Percentiles rank a stretch among this genome's conserved stretches.
These are phyloP conservation scores for Drosophila yooni DNA, from an alignment of 2,888 invertebrate species.

Conservation along the genomic window DNA sequence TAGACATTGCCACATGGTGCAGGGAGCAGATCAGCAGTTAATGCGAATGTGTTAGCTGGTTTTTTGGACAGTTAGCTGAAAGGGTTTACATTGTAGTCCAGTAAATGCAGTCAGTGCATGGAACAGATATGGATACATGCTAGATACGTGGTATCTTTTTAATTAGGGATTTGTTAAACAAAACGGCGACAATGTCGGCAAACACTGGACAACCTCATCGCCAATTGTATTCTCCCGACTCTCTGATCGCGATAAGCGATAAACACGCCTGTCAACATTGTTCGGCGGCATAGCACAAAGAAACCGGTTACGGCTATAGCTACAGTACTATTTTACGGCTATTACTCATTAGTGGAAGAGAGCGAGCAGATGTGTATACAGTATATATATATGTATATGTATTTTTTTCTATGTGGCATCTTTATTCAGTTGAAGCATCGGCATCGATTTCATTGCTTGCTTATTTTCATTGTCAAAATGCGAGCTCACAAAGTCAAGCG, in stretches of 20 bases:
- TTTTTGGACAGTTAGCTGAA: neutral
- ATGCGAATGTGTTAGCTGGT: neutral
- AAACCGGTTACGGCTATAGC: constrained; percentile 24
- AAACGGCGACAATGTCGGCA: constrained; percentile 47
- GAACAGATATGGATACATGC: neutral
- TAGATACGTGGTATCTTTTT: constrained; percentile 49
- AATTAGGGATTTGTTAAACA: constrained; percentile 76
- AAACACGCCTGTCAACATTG: constrained; percentile 63
- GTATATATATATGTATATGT: neutral
- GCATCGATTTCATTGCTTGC: constrained; percentile 44
- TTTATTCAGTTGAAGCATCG: constrained; percentile 33
- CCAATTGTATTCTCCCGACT: constrained; percentile 43
- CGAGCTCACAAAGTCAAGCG: constrained; percentile 58
- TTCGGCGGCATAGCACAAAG: constrained; percentile 67
- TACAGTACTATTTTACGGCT: constrained; percentile 27
- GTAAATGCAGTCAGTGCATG: neutral
- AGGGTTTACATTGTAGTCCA: neutral
- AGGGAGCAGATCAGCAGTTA: constrained; percentile 12
- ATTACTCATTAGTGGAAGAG: constrained; percentile 3
- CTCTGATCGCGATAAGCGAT: constrained; percentile 66
- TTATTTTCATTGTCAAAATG: constrained; percentile 74
- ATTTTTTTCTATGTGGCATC: constrained; percentile 15
- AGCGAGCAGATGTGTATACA: neutral
- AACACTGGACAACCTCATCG: constrained; percentile 47
- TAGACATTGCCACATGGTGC: constrained; percentile 11